Evolutionary conservation across 2,888 invertebrate genomes (phyloP).

Genomic region (Synergus gifuensis): DNA sequence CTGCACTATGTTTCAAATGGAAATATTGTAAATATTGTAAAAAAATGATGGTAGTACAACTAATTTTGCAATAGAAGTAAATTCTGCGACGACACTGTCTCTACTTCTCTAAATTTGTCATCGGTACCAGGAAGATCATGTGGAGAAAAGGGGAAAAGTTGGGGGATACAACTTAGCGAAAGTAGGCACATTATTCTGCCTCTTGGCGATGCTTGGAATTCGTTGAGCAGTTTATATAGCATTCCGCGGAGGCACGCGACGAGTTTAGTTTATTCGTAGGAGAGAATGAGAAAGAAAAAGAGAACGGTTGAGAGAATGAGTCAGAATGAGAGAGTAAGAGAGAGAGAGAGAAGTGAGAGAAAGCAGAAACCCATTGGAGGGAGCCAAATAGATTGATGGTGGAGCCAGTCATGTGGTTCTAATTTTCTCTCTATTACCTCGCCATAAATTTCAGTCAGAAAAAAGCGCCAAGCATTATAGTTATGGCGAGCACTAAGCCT

Average conservation of each 20-base stretch:
- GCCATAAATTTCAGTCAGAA: slow-evolving; percentile 64
- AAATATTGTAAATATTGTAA: too few relatives aligned
- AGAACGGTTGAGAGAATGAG: slow-evolving; percentile 40
- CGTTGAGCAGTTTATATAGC: slow-evolving; percentile 42
- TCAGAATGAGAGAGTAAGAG: neutral
- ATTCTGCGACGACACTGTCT: neutral
- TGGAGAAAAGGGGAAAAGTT: slow-evolving; percentile 47
- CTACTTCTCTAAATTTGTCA: neutral
- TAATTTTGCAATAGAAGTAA: neutral
- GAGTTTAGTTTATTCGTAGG: slow-evolving; percentile 60
- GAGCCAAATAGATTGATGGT: slow-evolving; percentile 64
- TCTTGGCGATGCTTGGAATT: slow-evolving; percentile 47
- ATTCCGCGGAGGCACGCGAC: slow-evolving; percentile 55
- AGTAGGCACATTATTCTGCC: slow-evolving; percentile 53
- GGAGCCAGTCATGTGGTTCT: slow-evolving; percentile 67
- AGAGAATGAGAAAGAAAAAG: slow-evolving; percentile 38
- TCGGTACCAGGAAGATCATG: neutral
- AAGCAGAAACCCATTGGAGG: slow-evolving; percentile 42
- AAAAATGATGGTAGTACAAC: too few relatives aligned
- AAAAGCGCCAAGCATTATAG: slow-evolving; percentile 60
- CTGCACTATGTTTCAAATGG: too few relatives aligned
- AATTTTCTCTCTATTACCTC: slow-evolving; percentile 70
- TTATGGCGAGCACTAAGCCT: slow-evolving; percentile 50
- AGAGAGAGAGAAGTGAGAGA: slow-evolving; percentile 27
- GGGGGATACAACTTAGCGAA: slow-evolving; percentile 39